Evolutionary conservation across 2,888 invertebrate species (phyloP), one percentile per base, ranked within the genome.

Genomic region (Erebia epiphron): DNA sequence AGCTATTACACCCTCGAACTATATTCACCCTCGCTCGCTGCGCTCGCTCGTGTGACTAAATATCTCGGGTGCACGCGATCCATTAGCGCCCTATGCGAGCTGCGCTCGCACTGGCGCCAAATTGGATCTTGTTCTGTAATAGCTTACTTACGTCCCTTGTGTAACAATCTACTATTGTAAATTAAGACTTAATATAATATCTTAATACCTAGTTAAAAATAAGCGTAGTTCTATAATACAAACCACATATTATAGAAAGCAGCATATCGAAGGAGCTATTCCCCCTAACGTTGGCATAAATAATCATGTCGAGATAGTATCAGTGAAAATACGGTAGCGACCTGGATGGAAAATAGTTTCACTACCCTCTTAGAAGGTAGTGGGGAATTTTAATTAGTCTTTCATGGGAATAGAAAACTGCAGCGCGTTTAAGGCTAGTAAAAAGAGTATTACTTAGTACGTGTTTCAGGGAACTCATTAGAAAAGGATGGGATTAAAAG

Each of bases 231-330:
- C 26, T 26, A 8, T 46, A 11, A 11, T 13, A 46, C 87, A 69
- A 71, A 80, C 84, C 83, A 84, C 86, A 85, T 90, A 90, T 89
- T 91, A 90, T 90, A 16, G 84, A 35, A 7, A 61, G 43, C 83
- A 84, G 78, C 86, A 85, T 86, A 91, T 92, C 91, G 91, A 92
- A 89, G 84, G 91, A 89, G 91, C 87, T 87, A 86, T 82, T 79
- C 85, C 90, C 91, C 92, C 89, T 86, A 89, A 89, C 87, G 87
- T 84, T 82, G 82, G 83, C 87, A 92, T 93, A 92, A 92, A 92
- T 92, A 91, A 92, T 92, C 91, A 87, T 87, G 92, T 91, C 89
- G 80, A 89, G 92, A 93, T 93, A 81, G 86, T 92, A 92, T 92
- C 92, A 85, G 82, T 81, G 89, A 87, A 92, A 91, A 92, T 92